phyloP scores from a whole-genome alignment of 1,140 invertebrate genomes.

The Tetramorium alpestre region DNA sequence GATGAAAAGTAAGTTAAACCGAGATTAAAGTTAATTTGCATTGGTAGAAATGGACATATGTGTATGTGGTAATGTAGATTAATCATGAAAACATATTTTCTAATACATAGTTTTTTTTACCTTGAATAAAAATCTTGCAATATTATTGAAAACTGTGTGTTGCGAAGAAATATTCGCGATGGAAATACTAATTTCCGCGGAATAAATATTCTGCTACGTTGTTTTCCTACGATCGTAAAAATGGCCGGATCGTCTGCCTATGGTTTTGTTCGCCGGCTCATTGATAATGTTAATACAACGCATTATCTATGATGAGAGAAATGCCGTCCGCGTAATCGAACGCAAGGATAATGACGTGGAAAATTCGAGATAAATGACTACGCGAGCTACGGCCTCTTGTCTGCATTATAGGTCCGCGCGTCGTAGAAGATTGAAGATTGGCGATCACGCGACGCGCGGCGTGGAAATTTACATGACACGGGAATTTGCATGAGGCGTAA shows the following conservation, averaged over 20 bases:
- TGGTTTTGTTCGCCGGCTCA: neutral
- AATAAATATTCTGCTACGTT: neutral
- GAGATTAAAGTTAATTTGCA: too few relatives aligned
- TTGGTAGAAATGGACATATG: too few relatives aligned
- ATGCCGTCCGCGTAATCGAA: slow-evolving; percentile 43
- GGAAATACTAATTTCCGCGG: slow-evolving; percentile 16
- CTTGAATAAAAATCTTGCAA: neutral
- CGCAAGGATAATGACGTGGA: slow-evolving; percentile 55
- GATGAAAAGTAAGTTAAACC: too few relatives aligned
- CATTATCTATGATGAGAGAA: slow-evolving; percentile 48
- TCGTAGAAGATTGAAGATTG: slow-evolving; percentile 57
- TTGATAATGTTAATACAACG: slow-evolving; percentile 49
- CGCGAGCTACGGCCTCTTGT: slow-evolving; percentile 47
- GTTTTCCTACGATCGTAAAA: neutral
- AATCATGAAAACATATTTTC: neutral
- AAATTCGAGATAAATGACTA: slow-evolving; percentile 59
- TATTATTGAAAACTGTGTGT: neutral
- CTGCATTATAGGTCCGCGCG: slow-evolving; percentile 48
- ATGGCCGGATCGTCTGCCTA: neutral
- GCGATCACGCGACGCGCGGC: slow-evolving; percentile 45
- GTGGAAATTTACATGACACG: slow-evolving; percentile 55
- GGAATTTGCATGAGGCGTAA: slow-evolving; percentile 53
- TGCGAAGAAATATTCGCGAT: neutral
- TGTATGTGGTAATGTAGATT: neutral
- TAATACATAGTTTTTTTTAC: neutral